phyloP scores from a whole-genome alignment of 1,140 invertebrate genomes.

The Oryzaephilus surinamensis region DNA sequence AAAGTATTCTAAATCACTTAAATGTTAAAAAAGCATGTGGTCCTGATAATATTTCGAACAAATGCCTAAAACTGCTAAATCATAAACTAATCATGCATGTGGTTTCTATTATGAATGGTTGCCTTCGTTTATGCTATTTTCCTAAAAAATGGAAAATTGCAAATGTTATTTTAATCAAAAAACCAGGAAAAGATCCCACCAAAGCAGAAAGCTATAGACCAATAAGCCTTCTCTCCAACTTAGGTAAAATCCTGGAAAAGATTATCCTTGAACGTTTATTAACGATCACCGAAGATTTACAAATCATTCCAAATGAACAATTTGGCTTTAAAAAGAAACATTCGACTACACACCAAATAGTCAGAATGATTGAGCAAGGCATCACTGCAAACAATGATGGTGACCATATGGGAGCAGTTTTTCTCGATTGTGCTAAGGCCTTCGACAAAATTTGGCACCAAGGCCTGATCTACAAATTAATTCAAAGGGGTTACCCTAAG shows the following conservation, averaged over 20 bases:
- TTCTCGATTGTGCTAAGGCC: constrained; percentile 19
- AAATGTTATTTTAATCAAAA: constrained; percentile 29
- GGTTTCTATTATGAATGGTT: too few relatives aligned
- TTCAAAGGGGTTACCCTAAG: background rate
- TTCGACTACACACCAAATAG: constrained; percentile 20
- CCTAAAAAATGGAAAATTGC: constrained; percentile 28
- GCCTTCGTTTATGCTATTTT: too few relatives aligned
- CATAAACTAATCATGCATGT: too few relatives aligned
- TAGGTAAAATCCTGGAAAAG: constrained; percentile 31
- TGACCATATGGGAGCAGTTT: too few relatives aligned
- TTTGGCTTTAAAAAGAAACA: constrained; percentile 16
- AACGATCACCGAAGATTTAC: constrained; percentile 21
- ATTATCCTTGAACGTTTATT: constrained; percentile 10
- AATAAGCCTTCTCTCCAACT: constrained; percentile 27
- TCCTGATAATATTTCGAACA: too few relatives aligned
- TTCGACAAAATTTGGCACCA: constrained; percentile 29
- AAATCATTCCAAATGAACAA: constrained; percentile 20
- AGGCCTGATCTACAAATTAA: constrained; percentile 40
- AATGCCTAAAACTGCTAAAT: too few relatives aligned
- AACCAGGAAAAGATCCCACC: constrained; percentile 31
- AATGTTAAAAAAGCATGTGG: too few relatives aligned
- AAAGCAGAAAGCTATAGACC: constrained; percentile 24
- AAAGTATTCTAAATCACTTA: too few relatives aligned
- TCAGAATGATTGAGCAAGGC: constrained; percentile 10
- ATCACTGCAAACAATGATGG: too few relatives aligned